Conservation (phyloP, 2,113 vertebrate species). For the Callithrix jacchus region DNA sequence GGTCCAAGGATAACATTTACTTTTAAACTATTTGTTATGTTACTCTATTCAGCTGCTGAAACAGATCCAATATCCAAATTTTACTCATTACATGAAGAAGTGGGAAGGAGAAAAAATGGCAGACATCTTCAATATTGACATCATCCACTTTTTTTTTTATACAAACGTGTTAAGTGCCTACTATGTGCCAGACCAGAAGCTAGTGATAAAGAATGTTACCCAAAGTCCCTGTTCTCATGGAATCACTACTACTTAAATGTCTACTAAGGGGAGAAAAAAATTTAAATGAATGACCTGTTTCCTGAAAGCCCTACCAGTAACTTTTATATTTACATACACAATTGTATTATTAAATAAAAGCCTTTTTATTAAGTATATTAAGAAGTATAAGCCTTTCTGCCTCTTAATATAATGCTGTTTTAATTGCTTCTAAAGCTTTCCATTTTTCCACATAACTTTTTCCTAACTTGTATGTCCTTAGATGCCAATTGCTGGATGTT, state of each 20-base stretch:
- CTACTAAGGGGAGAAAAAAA: background rate
- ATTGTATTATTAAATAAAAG: background rate
- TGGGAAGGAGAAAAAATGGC: no score
- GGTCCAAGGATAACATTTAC: background rate
- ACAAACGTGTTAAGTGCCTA: background rate
- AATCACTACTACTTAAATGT: background rate
- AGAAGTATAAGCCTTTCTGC: background rate
- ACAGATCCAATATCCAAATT: background rate
- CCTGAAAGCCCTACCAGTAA: background rate
- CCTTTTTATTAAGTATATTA: background rate
- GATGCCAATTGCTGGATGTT: background rate
- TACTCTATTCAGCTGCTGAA: background rate
- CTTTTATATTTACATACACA: background rate
- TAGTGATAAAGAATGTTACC: background rate
- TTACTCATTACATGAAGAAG: background rate
- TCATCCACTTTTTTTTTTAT: background rate
- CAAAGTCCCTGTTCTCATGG: background rate
- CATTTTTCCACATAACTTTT: background rate
- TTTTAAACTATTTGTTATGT: background rate
- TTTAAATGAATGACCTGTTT: background rate
- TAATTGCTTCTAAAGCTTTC: background rate
- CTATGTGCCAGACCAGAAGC: background rate
- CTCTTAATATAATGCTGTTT: background rate
- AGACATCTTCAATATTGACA: no score
- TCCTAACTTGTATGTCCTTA: background rate